Conservation (phyloP, 2,113 vertebrate species). For the Hippocampus mohnikei region DNA sequence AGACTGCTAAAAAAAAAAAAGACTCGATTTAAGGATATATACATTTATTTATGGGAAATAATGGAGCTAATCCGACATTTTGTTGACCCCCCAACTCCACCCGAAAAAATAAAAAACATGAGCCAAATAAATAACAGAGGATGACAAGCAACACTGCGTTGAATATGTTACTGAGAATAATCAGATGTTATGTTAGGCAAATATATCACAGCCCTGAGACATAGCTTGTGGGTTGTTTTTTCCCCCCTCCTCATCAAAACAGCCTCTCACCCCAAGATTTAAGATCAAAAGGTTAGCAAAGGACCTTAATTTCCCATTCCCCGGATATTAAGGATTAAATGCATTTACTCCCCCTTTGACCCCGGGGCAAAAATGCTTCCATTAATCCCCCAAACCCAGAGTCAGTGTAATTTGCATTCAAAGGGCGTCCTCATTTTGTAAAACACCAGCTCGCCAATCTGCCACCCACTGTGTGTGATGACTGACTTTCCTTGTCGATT, state of each 20-base stretch:
- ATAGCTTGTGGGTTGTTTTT: neutral
- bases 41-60: neutral
- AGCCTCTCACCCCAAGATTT: neutral
- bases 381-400: neutral
- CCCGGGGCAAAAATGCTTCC: slow-evolving; percentile 17
- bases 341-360: slow-evolving; percentile 11
- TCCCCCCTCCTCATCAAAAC: neutral
- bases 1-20: neutral
- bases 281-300: neutral
- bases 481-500: slow-evolving; percentile 12
- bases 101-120: neutral
- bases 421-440: neutral
- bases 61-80: neutral
- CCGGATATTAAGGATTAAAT: slow-evolving; percentile 28
- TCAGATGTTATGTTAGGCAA: neutral
- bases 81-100: neutral
- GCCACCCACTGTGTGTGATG: neutral
- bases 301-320: neutral
- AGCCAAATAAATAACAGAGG: too few relatives aligned
- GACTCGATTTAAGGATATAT: neutral
- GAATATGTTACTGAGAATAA: too few relatives aligned
- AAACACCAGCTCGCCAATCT: slow-evolving; percentile 1
- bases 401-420: neutral
- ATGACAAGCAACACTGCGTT: too few relatives aligned
- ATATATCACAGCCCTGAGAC: neutral